Evolutionary conservation across 2,888 invertebrate genomes (phyloP).

Genomic region (Mactromeris polynyma): DNA sequence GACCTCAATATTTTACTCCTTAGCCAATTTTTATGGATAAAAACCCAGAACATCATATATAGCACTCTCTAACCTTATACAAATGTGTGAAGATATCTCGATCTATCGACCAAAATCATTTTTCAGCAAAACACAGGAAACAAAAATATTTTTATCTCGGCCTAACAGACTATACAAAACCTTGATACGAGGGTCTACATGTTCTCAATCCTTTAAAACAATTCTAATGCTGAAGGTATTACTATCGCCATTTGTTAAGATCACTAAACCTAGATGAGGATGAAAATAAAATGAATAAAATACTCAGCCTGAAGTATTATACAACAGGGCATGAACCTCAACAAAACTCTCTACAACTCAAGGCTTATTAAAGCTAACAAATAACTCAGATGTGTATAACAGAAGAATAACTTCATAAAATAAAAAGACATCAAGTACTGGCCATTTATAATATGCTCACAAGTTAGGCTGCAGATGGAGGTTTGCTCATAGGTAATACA

Average conservation of each 20-base stretch:
- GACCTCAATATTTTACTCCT: too few relatives aligned
- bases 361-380: background rate
- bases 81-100: too few relatives aligned
- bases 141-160: background rate
- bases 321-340: slow-evolving; percentile 8
- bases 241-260: background rate
- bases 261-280: background rate
- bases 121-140: too few relatives aligned
- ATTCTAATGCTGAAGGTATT: background rate
- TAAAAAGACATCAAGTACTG: background rate
- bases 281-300: background rate
- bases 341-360: slow-evolving; percentile 7
- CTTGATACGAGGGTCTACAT: background rate
- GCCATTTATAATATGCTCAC: background rate
- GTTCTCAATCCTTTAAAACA: background rate
- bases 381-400: background rate
- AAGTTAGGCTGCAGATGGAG: background rate
- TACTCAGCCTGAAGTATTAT: background rate
- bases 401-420: background rate
- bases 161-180: background rate
- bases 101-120: too few relatives aligned
- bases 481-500: background rate
- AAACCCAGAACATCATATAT: too few relatives aligned
- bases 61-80: too few relatives aligned
- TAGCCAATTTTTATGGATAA: too few relatives aligned